Conservation (phyloP, 2,113 vertebrate genomes). For the Vireo altiloquus region DNA sequence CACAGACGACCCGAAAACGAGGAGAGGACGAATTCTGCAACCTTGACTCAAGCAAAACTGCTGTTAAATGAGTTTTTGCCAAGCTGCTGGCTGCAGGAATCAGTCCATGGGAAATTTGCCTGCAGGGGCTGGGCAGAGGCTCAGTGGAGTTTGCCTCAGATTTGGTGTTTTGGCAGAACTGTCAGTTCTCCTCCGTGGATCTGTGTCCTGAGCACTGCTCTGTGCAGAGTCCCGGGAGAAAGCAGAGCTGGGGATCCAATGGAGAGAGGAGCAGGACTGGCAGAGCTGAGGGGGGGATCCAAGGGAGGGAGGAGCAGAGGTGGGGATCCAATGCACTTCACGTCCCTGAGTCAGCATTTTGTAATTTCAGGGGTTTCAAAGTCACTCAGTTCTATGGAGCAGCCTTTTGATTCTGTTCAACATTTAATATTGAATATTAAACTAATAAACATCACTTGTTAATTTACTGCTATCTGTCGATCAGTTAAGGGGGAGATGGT, state of each 20-base stretch:
- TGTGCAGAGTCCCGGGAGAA: not conserved
- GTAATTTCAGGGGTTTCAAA: slow-evolving; percentile 37
- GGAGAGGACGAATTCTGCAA: not conserved
- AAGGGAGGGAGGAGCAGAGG: not conserved
- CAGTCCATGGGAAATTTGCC: not conserved
- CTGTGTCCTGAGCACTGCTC: not conserved
- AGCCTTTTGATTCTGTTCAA: slow-evolving; percentile 58
- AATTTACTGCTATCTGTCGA: slow-evolving; percentile 65
- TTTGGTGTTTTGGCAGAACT: not conserved
- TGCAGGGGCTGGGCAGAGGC: not conserved
- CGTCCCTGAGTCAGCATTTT: not conserved
- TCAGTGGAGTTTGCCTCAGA: not conserved
- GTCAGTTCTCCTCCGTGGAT: not conserved
- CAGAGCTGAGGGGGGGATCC: not conserved
- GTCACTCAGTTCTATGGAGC: slow-evolving; percentile 32
- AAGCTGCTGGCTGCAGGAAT: not conserved
- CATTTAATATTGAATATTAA: slow-evolving; percentile 62
- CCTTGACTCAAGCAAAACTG: not conserved
- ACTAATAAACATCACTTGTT: slow-evolving; percentile 63
- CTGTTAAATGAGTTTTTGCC: not conserved
- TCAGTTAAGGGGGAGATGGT: slow-evolving; percentile 45
- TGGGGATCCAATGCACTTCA: not conserved
- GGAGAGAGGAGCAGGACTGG: not conserved
- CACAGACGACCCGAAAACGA: not conserved
- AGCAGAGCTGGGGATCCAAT: not conserved